These are phyloP conservation scores for Scrobipalpa costella DNA, from an alignment of 2,888 invertebrate genomes.

Conservation along the genomic window DNA sequence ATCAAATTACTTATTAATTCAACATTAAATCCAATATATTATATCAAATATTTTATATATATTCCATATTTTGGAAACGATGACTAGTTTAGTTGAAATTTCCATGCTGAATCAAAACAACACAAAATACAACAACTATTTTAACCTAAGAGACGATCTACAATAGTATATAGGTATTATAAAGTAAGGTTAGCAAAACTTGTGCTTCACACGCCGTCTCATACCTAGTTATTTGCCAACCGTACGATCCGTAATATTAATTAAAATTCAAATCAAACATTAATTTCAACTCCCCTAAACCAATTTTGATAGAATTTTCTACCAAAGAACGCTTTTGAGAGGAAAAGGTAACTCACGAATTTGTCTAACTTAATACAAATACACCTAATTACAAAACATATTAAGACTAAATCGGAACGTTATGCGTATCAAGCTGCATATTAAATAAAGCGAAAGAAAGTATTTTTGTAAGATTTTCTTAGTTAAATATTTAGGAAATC, in stretches of 20 bases:
- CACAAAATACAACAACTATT: constrained; percentile 75
- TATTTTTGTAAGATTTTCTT: constrained; percentile 42
- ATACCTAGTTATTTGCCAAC: constrained; percentile 44
- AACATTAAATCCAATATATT: constrained; percentile 53
- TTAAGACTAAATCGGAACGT: constrained; percentile 69
- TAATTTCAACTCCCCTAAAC: constrained; percentile 35
- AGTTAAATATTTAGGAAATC: constrained; percentile 42
- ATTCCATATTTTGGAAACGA: constrained; percentile 42
- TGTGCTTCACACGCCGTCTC: constrained; percentile 62
- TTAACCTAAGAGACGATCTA: constrained; percentile 65
- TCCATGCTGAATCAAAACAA: constrained; percentile 62
- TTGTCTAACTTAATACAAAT: constrained; percentile 67
- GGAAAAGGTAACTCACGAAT: constrained; percentile 63
- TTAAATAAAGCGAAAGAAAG: constrained; percentile 49
- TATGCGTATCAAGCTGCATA: constrained; percentile 66
- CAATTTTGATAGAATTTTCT: constrained; percentile 33
- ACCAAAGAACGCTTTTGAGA: constrained; percentile 11
- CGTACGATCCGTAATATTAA: constrained; percentile 45
- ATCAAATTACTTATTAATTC: constrained; percentile 50
- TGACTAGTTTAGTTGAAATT: constrained; percentile 63
- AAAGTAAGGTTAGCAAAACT: constrained; percentile 64
- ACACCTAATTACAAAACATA: constrained; percentile 65
- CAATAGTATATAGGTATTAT: constrained; percentile 41
- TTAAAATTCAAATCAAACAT: constrained; percentile 52
- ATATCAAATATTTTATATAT: constrained; percentile 50